Conservation (phyloP, 2,797 vertebrate species). For the Sebastes ruberrimus region DNA sequence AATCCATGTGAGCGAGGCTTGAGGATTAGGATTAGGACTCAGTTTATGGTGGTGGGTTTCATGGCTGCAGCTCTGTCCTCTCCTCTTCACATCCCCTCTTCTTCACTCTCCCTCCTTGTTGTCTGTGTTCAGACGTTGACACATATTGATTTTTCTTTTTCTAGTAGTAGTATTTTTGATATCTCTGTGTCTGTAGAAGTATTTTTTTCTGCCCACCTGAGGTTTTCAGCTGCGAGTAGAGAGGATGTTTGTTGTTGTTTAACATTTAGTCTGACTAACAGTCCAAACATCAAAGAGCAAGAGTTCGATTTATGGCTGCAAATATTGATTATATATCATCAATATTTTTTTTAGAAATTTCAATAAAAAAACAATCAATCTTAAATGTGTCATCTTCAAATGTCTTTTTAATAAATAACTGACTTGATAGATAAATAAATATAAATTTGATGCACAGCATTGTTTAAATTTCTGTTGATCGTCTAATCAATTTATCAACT, state of each 20-base stretch:
- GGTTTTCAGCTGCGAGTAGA: background rate
- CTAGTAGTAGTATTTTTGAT: background rate
- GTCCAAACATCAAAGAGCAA: no score
- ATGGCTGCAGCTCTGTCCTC: no score
- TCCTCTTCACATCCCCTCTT: no score
- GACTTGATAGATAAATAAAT: no score
- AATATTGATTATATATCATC: background rate
- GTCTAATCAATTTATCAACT: no score
- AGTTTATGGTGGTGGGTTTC: background rate
- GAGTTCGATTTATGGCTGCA: background rate
- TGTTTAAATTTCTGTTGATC: no score
- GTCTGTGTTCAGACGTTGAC: background rate
- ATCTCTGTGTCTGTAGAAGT: background rate
- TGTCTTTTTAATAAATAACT: no score
- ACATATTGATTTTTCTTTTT: background rate
- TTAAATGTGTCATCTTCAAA: no score
- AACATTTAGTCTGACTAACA: no score
- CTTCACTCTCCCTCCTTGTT: no score
- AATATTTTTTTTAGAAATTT: no score
- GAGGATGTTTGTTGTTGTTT: background rate
- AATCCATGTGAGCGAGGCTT: background rate
- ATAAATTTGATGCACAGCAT: no score
- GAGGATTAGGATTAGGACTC: background rate
- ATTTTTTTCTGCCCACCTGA: background rate
- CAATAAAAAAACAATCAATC: fast-evolving